Evolutionary conservation across 2,797 vertebrate species (phyloP).

Genomic region (Adelosebastes latens): DNA sequence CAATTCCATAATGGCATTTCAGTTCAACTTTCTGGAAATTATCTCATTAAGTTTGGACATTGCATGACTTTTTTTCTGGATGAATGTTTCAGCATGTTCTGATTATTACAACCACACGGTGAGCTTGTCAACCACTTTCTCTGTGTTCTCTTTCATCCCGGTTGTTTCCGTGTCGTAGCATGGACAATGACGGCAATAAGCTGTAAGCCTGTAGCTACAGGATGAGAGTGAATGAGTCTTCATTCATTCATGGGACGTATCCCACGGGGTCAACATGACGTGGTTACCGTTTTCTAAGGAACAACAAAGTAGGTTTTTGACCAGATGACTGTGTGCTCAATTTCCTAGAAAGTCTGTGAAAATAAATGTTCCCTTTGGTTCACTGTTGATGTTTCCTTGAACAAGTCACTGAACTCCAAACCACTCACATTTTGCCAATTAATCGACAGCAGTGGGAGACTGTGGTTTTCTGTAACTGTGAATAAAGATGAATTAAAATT

Average conservation of each 20-base stretch:
- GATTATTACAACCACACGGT: not conserved
- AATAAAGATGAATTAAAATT: not conserved
- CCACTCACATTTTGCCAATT: not conserved
- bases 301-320: slow-evolving; percentile 14
- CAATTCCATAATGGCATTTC: not conserved
- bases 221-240: slow-evolving; percentile 18
- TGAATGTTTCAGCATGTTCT: not conserved
- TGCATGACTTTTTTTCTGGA: not conserved
- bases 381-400: not conserved
- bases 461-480: not conserved
- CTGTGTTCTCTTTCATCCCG: not conserved
- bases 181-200: not conserved
- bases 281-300: slow-evolving; percentile 17
- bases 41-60: not conserved
- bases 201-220: not conserved
- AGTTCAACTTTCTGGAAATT: not conserved
- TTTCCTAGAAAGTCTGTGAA: slow-evolving; percentile 42
- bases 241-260: slow-evolving; percentile 20
- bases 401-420: not conserved
- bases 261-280: slow-evolving; percentile 6
- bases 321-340: slow-evolving; percentile 10
- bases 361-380: not conserved
- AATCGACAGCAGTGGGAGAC: not conserved
- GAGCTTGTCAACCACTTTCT: not conserved
- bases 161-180: not conserved